These are phyloP conservation scores for Oophaga pumilio DNA, from an alignment of 2,113 vertebrate species.

Conservation along the genomic window DNA sequence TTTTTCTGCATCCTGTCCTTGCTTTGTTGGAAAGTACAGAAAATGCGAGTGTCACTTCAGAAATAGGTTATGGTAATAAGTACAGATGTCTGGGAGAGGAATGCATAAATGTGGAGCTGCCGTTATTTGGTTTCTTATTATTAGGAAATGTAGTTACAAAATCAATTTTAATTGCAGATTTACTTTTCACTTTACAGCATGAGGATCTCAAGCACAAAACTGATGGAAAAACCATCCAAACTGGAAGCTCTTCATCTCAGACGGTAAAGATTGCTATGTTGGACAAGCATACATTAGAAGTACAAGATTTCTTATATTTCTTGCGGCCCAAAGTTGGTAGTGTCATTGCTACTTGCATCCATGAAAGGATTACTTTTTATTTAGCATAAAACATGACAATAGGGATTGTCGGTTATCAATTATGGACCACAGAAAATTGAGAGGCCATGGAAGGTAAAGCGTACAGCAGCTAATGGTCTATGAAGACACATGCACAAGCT, in stretches of 20 bases:
- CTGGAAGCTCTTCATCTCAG: background rate
- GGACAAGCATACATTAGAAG: too few relatives aligned
- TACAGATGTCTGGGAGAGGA: background rate
- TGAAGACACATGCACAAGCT: too few relatives aligned
- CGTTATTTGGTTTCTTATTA: background rate
- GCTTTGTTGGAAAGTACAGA: background rate
- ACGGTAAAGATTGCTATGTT: slow-evolving; percentile 9
- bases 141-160: background rate
- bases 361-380: background rate
- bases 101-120: background rate
- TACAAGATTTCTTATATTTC: background rate
- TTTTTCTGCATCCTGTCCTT: background rate
- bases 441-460: background rate
- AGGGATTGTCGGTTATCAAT: background rate
- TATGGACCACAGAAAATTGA: background rate
- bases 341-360: background rate
- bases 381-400: background rate
- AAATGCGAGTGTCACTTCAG: background rate
- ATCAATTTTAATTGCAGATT: background rate
- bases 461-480: too few relatives aligned
- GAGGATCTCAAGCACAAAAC: slow-evolving; percentile 8
- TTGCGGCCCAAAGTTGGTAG: background rate
- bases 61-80: background rate
- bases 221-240: slow-evolving; percentile 12
- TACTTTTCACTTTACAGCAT: slow-evolving; percentile 14